phyloP scores from a whole-genome alignment of 1,140 invertebrate species.

The Drosophila miranda region DNA sequence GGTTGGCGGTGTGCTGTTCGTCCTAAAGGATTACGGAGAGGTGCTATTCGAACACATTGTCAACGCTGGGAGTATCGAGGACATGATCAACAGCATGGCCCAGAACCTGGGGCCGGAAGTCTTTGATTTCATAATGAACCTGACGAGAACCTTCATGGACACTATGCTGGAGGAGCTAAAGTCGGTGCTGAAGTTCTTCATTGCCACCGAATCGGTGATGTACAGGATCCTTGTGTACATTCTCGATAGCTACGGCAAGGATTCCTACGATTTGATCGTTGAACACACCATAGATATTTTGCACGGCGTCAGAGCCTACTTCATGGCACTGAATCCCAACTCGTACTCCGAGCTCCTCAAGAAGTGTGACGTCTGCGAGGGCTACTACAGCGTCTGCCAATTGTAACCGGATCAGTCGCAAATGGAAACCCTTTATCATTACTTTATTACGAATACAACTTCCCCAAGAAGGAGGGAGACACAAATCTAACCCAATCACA shows the following conservation, averaged over 20 bases:
- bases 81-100: slow-evolving; percentile 26
- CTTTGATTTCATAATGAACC: slow-evolving; percentile 23
- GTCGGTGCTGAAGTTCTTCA: slow-evolving; percentile 39
- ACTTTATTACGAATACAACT: background rate
- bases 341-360: background rate
- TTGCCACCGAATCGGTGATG: slow-evolving; percentile 54
- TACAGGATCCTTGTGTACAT: slow-evolving; percentile 31
- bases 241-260: background rate
- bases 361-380: slow-evolving; percentile 39
- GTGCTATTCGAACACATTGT: slow-evolving; percentile 36
- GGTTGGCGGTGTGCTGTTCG: slow-evolving; percentile 13
- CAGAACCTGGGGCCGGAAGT: background rate
- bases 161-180: slow-evolving; percentile 34
- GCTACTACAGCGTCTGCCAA: slow-evolving; percentile 29
- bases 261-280: background rate
- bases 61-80: slow-evolving; percentile 49
- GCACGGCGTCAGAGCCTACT: slow-evolving; percentile 26
- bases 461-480: background rate
- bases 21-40: slow-evolving; percentile 27
- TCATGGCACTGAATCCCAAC: slow-evolving; percentile 60
- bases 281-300: slow-evolving; percentile 15
- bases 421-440: background rate
- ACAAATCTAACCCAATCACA: no score
- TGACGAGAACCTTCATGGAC: slow-evolving; percentile 42
- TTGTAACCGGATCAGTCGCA: slow-evolving; percentile 19